Evolutionary conservation across 1,140 invertebrate species (phyloP), one percentile per base, ranked within the genome.

Genomic region (Hycleus phaleratus): DNA sequence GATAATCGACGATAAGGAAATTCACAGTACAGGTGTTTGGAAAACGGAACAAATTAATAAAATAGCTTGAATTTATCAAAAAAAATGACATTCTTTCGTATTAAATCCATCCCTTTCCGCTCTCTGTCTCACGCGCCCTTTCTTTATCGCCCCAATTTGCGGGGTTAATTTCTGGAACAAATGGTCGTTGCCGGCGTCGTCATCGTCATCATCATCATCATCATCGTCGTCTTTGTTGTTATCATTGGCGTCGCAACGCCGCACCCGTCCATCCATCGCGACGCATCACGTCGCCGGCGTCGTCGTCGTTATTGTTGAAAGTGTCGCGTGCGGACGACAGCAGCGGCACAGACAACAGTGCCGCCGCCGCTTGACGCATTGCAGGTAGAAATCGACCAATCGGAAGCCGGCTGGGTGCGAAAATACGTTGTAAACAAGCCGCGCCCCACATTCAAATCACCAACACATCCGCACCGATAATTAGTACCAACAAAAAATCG

Each of bases 381-480:
- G 85, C 85, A 86, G 85, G 85, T 87, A 82, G 80, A 80, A 79
- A 77, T 71, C 77, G 78, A 79, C 85, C 85, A 86, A 87, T 86
- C 81, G 71, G 72, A 74, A 75, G 68, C 74, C 75, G 68, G 18
- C 49, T 38, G 51, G 56, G 51, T 62, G 62, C 64, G 68, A 71
- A 66, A 66, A 71, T 70, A 78, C 79, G 78, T 77, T 79, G 79
- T 81, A 80, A 79, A 81, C 79, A 80, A 75, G 78, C 80, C 79
- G 80, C 80, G 78, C 78, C 82, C 81, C 78, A 79, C 76, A 64
- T 74, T 74, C 77, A 80, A 81, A 81, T 49, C 73, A 71, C 75
- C 9, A 10, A 4, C 9, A 8, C 4, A 42, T 75, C 72, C 76
- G 75, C 72, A 71, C 72, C 73, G 75, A 77, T 74, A 79, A 78